phyloP scores from a whole-genome alignment of 2,797 vertebrate species.

The Astyanax mexicanus region DNA sequence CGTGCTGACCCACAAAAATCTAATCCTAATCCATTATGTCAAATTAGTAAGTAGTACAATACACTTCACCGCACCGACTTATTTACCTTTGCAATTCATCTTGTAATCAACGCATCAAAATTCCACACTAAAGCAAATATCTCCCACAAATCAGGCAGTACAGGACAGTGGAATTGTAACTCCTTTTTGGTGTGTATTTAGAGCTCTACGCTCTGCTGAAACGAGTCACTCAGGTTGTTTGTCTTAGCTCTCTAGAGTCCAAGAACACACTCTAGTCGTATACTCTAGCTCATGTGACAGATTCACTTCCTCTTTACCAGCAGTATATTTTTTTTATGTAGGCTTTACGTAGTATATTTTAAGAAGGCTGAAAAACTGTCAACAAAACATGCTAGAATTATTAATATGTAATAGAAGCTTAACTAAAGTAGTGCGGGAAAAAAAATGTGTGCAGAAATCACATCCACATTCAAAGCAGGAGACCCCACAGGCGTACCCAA shows the following conservation, averaged over 20 bases:
- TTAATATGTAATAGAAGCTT: background rate
- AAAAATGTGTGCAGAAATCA: too few relatives aligned
- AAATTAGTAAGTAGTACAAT: constrained; percentile 14
- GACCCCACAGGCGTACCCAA: too few relatives aligned
- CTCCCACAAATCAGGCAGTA: background rate
- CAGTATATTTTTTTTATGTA: background rate
- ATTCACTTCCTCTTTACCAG: background rate
- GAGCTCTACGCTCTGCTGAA: background rate
- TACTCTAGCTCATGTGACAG: background rate
- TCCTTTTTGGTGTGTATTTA: background rate
- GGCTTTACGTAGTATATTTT: too few relatives aligned
- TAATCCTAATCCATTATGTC: constrained; percentile 33
- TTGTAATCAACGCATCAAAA: background rate
- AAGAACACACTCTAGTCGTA: background rate
- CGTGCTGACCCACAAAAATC: constrained; percentile 12
- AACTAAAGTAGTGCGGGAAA: too few relatives aligned
- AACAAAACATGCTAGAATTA: background rate
- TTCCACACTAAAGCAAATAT: constrained; percentile 19
- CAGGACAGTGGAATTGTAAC: constrained; percentile 13
- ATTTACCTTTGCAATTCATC: constrained; percentile 4
- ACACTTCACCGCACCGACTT: constrained; percentile 29
- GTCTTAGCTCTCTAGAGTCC: background rate
- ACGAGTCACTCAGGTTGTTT: background rate
- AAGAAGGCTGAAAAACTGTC: background rate
- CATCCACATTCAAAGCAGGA: too few relatives aligned